These are phyloP conservation scores for Argyrosomus japonicus DNA, from an alignment of 2,113 vertebrate species.

Conservation along the genomic window DNA sequence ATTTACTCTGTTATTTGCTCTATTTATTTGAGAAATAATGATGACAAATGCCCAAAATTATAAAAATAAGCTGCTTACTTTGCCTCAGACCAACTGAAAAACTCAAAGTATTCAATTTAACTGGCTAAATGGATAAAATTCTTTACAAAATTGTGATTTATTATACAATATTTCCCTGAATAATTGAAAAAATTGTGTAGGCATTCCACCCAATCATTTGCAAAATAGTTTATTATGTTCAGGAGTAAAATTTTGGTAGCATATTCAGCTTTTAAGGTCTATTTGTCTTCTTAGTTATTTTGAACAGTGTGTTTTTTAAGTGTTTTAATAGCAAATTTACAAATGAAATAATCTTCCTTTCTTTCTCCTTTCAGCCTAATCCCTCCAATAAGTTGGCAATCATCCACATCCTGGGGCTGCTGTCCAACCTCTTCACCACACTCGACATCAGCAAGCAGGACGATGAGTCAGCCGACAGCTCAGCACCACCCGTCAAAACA, in stretches of 20 bases:
- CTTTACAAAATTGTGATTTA: not conserved
- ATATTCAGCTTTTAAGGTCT: not conserved
- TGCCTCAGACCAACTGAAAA: not conserved
- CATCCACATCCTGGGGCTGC: constrained; percentile 97
- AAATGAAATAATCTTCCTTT: constrained; percentile 3
- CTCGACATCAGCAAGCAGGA: constrained; percentile 98
- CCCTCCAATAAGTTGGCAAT: constrained; percentile 98
- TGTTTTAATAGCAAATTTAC: not conserved
- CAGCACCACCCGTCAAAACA: constrained; percentile 89
- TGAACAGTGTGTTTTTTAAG: not conserved
- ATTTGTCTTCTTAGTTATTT: not conserved
- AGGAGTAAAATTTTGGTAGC: not conserved
- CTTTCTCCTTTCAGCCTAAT: constrained; percentile 89
- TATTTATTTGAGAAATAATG: not conserved
- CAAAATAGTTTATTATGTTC: not conserved
- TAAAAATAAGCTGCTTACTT: not conserved
- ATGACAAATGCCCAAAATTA: not conserved
- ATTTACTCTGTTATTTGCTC: not conserved
- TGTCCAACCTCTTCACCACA: constrained; percentile 98
- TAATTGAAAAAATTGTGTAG: not conserved
- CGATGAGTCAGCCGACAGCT: constrained; percentile 90
- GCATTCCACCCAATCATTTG: not conserved
- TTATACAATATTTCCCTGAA: not conserved
- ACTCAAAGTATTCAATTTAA: no score
- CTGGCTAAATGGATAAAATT: not conserved